Conservation (phyloP, 2,888 invertebrate species). For the Chironomus riparius region DNA sequence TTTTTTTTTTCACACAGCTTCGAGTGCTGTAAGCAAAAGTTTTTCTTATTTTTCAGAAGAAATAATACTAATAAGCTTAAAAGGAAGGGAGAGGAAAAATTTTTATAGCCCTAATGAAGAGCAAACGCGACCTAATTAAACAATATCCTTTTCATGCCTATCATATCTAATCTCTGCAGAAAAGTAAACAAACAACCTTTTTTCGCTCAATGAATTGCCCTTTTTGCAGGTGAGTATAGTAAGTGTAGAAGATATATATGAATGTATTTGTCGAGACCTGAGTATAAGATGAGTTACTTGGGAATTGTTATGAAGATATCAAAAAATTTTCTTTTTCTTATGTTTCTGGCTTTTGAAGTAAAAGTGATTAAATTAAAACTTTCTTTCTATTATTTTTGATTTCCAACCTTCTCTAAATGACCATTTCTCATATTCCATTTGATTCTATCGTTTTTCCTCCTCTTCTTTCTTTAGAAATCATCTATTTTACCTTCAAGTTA, state of each 20-base stretch:
- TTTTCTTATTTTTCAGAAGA: neutral
- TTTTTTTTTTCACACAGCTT: neutral
- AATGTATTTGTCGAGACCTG: too few relatives aligned
- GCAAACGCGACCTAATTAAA: constrained; percentile 10
- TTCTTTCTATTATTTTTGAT: neutral
- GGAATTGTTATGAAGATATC: neutral
- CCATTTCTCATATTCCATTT: neutral
- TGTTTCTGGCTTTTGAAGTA: neutral
- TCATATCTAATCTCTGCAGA: constrained; percentile 3
- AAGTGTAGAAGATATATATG: neutral
- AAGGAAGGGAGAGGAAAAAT: neutral
- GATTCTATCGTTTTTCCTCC: too few relatives aligned
- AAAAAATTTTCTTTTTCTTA: neutral
- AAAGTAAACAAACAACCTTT: constrained; percentile 8
- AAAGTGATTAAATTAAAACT: constrained; percentile 9
- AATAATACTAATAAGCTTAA: neutral
- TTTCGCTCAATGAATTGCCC: constrained; percentile 1
- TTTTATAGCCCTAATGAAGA: constrained; percentile 6
- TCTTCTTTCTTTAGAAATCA: neutral
- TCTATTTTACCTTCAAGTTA: neutral
- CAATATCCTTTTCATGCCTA: constrained; percentile 10
- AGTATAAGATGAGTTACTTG: neutral
- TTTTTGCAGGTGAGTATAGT: neutral
- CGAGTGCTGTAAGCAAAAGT: neutral
- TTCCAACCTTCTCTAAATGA: neutral